Conservation (phyloP, 2,797 vertebrate genomes). For the Falco berigora region DNA sequence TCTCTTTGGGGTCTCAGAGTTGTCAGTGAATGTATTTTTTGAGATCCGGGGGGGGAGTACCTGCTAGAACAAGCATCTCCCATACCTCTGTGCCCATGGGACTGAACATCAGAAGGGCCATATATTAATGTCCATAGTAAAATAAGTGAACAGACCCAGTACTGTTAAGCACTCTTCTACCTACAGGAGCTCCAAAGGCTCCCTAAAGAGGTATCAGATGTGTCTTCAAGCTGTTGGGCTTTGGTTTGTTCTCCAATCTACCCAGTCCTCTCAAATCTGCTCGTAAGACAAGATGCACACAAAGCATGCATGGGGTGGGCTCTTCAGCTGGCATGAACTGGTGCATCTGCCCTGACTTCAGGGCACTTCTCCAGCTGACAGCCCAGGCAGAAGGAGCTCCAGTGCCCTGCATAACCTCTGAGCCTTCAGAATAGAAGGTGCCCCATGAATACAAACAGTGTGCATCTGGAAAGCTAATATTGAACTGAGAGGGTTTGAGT, state of each 20-base stretch:
- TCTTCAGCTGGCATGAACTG: background rate
- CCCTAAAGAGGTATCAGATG: background rate
- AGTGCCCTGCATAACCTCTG: background rate
- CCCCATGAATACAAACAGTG: background rate
- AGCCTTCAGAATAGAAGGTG: background rate
- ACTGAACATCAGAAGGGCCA: background rate
- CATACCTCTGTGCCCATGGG: background rate
- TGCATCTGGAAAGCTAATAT: background rate
- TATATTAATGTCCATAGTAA: background rate
- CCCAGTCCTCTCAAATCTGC: background rate
- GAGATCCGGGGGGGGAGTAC: background rate
- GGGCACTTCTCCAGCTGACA: background rate
- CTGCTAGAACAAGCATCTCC: background rate
- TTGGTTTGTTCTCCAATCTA: background rate
- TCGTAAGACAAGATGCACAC: background rate
- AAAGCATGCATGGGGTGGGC: rapidly evolving
- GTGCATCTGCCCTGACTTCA: background rate
- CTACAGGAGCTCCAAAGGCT: background rate
- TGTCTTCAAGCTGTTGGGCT: background rate
- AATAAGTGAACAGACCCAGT: background rate
- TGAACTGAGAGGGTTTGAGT: background rate
- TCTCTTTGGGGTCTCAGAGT: background rate
- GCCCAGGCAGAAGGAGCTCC: background rate
- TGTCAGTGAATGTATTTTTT: background rate
- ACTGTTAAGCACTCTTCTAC: background rate